These are phyloP conservation scores for Drosophila mimetica DNA, from an alignment of 2,888 invertebrate species.

Conservation along the genomic window DNA sequence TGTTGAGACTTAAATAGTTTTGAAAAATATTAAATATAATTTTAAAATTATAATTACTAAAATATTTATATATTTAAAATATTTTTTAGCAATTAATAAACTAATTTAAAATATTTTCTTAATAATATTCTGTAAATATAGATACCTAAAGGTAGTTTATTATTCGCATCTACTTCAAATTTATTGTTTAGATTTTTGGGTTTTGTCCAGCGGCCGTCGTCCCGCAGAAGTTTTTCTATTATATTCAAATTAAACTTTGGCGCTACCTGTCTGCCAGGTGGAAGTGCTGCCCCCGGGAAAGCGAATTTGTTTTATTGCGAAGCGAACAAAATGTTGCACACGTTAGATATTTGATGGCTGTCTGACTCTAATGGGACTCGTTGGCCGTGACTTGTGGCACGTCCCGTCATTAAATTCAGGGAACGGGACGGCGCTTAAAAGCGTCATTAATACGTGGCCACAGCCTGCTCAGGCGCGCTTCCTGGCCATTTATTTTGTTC, in stretches of 20 bases:
- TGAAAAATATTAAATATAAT: no score
- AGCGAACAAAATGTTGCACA: constrained; percentile 29
- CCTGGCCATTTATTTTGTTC: constrained; percentile 30
- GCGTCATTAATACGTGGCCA: constrained; percentile 44
- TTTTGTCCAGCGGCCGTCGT: constrained; percentile 16
- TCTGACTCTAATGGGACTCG: constrained; percentile 12
- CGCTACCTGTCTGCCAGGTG: constrained; percentile 23
- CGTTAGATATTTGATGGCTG: constrained; percentile 38
- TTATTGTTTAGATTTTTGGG: constrained; percentile 4
- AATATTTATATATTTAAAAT: neutral
- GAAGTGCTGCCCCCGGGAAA: constrained; percentile 59
- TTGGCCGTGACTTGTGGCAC: constrained; percentile 57
- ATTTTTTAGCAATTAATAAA: no score
- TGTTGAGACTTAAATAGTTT: no score
- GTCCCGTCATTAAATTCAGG: constrained; percentile 59
- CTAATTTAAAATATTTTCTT: no score
- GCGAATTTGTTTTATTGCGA: constrained; percentile 38
- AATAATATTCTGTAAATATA: neutral
- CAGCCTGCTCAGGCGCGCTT: constrained; percentile 18
- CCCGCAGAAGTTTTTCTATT: constrained; percentile 75
- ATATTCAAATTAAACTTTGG: constrained; percentile 79
- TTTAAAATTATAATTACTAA: neutral
- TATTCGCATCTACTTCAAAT: constrained; percentile 17
- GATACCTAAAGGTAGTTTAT: neutral
- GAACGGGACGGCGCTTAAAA: constrained; percentile 35